These are phyloP conservation scores for Xenopus tropicalis DNA, from an alignment of 2,113 vertebrate genomes.

Conservation along the genomic window DNA sequence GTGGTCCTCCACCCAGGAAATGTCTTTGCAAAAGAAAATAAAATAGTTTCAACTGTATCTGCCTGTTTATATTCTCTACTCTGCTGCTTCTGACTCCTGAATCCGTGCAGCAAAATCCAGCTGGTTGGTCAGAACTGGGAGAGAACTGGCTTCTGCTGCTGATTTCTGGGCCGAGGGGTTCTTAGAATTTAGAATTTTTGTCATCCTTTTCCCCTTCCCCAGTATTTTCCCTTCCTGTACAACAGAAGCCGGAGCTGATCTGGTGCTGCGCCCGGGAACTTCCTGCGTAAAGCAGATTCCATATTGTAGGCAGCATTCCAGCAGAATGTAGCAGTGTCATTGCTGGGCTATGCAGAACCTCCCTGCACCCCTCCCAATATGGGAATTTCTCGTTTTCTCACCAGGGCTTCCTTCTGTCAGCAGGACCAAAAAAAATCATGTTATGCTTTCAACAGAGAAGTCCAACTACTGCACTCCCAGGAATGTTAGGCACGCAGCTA, in stretches of 20 bases:
- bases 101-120: too few relatives aligned
- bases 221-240: not conserved
- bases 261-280: slow-evolving; percentile 9
- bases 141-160: too few relatives aligned
- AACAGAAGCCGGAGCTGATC: not conserved
- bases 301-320: slow-evolving; percentile 15
- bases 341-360: slow-evolving; percentile 1
- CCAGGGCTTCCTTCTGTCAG: not conserved
- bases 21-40: too few relatives aligned
- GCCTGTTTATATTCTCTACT: too few relatives aligned
- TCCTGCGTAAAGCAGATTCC: slow-evolving; percentile 25
- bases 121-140: too few relatives aligned
- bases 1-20: too few relatives aligned
- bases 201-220: not conserved
- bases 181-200: too few relatives aligned
- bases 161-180: too few relatives aligned
- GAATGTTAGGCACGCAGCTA: not conserved
- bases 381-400: not conserved
- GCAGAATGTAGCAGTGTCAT: slow-evolving; percentile 1
- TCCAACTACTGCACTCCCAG: not conserved
- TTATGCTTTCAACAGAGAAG: slow-evolving; percentile 5
- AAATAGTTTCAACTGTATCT: too few relatives aligned
- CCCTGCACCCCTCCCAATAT: not conserved
- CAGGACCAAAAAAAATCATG: too few relatives aligned
- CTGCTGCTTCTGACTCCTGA: too few relatives aligned